phyloP scores from a whole-genome alignment of 2,113 vertebrate species.

The Entelurus aequoreus region DNA sequence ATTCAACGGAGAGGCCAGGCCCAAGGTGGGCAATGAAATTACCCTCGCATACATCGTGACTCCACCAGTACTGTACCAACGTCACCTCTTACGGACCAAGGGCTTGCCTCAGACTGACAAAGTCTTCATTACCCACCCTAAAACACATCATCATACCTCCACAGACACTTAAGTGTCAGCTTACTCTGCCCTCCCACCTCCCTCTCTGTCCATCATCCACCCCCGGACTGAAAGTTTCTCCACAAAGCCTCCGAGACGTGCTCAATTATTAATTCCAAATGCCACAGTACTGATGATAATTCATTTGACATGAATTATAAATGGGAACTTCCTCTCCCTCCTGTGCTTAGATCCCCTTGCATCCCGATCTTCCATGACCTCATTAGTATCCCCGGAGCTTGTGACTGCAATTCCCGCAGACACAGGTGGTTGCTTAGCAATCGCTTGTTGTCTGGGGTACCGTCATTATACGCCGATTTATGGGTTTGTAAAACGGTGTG shows the following conservation, averaged over 20 bases:
- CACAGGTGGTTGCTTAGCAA: slow-evolving; percentile 68
- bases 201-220: slow-evolving; percentile 53
- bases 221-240: slow-evolving; percentile 57
- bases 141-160: slow-evolving; percentile 5
- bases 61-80: background rate
- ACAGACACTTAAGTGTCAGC: slow-evolving; percentile 24
- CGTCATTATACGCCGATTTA: background rate
- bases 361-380: slow-evolving; percentile 44
- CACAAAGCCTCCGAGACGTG: slow-evolving; percentile 63
- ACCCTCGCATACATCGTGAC: background rate
- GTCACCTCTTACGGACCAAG: too few relatives aligned
- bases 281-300: slow-evolving; percentile 73
- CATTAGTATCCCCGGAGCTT: slow-evolving; percentile 55
- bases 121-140: slow-evolving; percentile 15
- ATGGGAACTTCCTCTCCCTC: slow-evolving; percentile 57
- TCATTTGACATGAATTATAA: slow-evolving; percentile 74
- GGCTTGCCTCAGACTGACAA: slow-evolving; percentile 19
- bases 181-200: slow-evolving; percentile 31
- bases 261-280: slow-evolving; percentile 78
- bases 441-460: slow-evolving; percentile 33
- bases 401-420: slow-evolving; percentile 36
- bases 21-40: background rate
- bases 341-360: slow-evolving; percentile 52
- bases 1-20: background rate
- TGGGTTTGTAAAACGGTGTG: background rate